Evolutionary conservation across 2,888 invertebrate genomes (phyloP).

Genomic region (Coelopa pilipes): DNA sequence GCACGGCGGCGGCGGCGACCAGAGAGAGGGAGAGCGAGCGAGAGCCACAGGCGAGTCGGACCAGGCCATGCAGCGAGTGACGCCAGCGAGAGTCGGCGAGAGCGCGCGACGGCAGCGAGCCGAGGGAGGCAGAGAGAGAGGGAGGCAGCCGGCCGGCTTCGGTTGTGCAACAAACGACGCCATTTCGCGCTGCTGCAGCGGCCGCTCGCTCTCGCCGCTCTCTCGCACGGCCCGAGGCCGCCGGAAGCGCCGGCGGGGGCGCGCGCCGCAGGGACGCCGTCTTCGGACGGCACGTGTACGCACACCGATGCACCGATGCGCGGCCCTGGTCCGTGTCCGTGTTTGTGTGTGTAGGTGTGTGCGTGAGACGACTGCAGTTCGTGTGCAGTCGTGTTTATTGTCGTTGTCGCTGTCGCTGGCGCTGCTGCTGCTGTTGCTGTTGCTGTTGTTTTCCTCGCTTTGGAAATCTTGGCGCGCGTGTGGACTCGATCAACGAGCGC

Average conservation of each 20-base stretch:
- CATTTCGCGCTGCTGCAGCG: slow-evolving; percentile 7
- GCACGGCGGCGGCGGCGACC: too few relatives aligned
- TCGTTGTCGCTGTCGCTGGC: neutral
- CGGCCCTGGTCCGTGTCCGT: slow-evolving; percentile 20
- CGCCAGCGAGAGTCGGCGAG: too few relatives aligned
- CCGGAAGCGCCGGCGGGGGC: slow-evolving; percentile 25
- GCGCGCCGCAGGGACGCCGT: slow-evolving; percentile 6
- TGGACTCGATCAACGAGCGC: neutral
- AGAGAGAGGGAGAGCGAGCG: too few relatives aligned
- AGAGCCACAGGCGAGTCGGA: neutral
- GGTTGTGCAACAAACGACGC: slow-evolving; percentile 28
- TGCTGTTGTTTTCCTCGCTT: neutral
- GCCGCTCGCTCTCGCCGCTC: slow-evolving; percentile 14
- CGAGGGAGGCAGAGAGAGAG: neutral
- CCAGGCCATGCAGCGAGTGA: too few relatives aligned
- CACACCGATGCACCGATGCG: slow-evolving; percentile 55
- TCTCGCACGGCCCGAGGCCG: slow-evolving; percentile 33
- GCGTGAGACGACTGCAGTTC: slow-evolving; percentile 10
- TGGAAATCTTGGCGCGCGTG: too few relatives aligned
- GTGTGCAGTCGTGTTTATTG: neutral
- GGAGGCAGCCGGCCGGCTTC: slow-evolving; percentile 34
- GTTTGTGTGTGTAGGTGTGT: slow-evolving; percentile 18
- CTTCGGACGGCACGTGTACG: slow-evolving; percentile 58
- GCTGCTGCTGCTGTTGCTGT: neutral
- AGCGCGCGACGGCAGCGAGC: slow-evolving; percentile 29